phyloP scores from a whole-genome alignment of 2,113 vertebrate genomes.

The Dissostichus mawsoni region DNA sequence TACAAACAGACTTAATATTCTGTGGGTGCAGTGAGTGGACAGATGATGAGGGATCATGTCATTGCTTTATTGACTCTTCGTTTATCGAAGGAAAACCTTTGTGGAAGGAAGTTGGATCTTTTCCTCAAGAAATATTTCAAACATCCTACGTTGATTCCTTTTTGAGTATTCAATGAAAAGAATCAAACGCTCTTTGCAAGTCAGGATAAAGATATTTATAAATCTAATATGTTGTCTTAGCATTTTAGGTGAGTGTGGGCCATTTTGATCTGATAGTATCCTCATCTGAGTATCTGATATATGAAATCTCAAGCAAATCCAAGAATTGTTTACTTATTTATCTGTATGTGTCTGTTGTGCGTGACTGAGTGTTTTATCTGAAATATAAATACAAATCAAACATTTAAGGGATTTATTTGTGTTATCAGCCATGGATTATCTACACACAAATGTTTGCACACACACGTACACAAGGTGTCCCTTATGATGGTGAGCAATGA shows the following conservation, averaged over 20 bases:
- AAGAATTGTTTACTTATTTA: not conserved
- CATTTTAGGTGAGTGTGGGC: not conserved
- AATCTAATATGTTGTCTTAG: not conserved
- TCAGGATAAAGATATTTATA: not conserved
- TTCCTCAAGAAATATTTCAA: too few relatives aligned
- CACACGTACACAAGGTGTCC: constrained; percentile 8
- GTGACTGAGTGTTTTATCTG: not conserved
- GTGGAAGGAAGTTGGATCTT: too few relatives aligned
- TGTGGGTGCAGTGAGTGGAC: not conserved
- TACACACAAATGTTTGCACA: not conserved
- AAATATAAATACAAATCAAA: not conserved
- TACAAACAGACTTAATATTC: not conserved
- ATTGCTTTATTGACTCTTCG: not conserved
- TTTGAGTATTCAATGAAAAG: not conserved
- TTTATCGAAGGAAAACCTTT: not conserved
- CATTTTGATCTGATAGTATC: not conserved
- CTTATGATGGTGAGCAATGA: not conserved
- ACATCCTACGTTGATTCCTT: too few relatives aligned
- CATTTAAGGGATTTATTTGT: not conserved
- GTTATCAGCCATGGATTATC: not conserved
- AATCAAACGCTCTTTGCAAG: not conserved
- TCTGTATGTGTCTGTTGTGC: not conserved
- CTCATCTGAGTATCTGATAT: not conserved
- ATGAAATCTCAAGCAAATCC: not conserved
- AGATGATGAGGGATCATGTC: not conserved